These are phyloP conservation scores for Pachymerium ferrugineum DNA, from an alignment of 2,888 invertebrate species.

Conservation along the genomic window DNA sequence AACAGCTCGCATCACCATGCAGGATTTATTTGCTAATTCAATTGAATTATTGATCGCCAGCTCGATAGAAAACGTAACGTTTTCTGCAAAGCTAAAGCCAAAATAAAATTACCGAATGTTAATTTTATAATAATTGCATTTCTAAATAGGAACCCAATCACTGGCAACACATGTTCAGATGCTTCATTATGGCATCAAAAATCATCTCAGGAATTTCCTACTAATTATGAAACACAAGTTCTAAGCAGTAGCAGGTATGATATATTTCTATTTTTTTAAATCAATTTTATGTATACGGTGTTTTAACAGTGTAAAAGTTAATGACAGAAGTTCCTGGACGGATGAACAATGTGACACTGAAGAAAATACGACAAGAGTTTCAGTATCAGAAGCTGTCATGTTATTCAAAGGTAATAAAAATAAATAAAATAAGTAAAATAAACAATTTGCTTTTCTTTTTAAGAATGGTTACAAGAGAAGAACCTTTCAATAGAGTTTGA, in stretches of 20 bases:
- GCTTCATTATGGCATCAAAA: not conserved
- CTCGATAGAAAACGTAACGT: not conserved
- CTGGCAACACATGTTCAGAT: constrained; percentile 4
- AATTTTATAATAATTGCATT: not conserved
- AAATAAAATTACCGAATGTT: not conserved
- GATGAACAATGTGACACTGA: constrained; percentile 17
- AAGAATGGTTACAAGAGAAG: constrained; percentile 33
- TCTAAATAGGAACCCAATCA: not conserved
- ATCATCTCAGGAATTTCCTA: not conserved
- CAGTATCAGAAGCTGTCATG: constrained; percentile 31
- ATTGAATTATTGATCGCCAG: constrained; percentile 14
- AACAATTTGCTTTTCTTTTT: not conserved
- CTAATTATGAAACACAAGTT: not conserved
- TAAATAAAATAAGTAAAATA: not conserved
- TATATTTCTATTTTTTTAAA: not conserved
- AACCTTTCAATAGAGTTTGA: constrained; percentile 31
- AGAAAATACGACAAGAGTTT: not conserved
- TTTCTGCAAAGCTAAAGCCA: not conserved
- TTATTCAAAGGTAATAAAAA: constrained; percentile 30
- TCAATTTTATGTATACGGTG: not conserved
- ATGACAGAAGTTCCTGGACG: constrained; percentile 14
- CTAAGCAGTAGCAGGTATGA: not conserved
- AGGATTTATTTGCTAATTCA: constrained; percentile 18
- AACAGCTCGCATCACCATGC: constrained; percentile 18
- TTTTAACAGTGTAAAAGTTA: constrained; percentile 3